Evolutionary conservation across 2,797 vertebrate genomes (phyloP).

Genomic region (Atherinosoma microstoma): DNA sequence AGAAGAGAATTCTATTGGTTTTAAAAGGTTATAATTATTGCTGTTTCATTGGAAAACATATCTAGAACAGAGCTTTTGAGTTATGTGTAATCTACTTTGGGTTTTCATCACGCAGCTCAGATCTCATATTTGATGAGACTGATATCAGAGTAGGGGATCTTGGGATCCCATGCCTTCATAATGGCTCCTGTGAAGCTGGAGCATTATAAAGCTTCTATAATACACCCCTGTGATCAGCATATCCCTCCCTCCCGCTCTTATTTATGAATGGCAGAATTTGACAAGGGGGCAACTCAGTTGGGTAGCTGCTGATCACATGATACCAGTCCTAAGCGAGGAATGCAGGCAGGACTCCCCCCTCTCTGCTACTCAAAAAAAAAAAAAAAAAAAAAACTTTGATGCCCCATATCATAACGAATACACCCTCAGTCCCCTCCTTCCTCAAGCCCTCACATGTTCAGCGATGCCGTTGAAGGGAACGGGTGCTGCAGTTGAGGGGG

Average conservation of each 20-base stretch:
- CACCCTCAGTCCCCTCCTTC: conserved; percentile 66
- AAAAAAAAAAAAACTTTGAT: conserved; percentile 87
- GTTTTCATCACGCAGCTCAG: conserved; percentile 75
- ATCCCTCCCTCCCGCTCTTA: conserved; percentile 59
- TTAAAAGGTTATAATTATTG: conserved; percentile 23
- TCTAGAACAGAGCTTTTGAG: conserved; percentile 60
- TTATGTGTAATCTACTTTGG: conserved; percentile 66
- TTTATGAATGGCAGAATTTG: conserved; percentile 86
- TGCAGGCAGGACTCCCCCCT: conserved; percentile 65
- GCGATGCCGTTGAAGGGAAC: conserved; percentile 49
- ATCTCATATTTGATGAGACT: conserved; percentile 73
- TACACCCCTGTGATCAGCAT: conserved; percentile 76
- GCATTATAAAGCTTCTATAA: conserved; percentile 75
- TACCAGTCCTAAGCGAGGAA: conserved; percentile 76
- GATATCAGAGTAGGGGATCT: conserved; percentile 73
- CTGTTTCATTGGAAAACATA: conserved; percentile 34
- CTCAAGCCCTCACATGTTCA: conserved; percentile 59
- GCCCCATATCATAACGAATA: conserved; percentile 88
- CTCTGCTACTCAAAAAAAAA: conserved; percentile 17
- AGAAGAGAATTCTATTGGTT: conserved; percentile 10
- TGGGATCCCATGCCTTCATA: conserved; percentile 72
- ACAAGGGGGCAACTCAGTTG: conserved; percentile 73
- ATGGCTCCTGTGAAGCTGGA: conserved; percentile 74
- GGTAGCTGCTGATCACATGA: conserved; percentile 78
- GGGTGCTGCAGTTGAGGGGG: conserved; percentile 40